A percentile compares a stretch with the other conserved stretches of the same genome.
phyloP scores from a whole-genome alignment of 1,140 invertebrate genomes.

The Liolophura sinensis region DNA sequence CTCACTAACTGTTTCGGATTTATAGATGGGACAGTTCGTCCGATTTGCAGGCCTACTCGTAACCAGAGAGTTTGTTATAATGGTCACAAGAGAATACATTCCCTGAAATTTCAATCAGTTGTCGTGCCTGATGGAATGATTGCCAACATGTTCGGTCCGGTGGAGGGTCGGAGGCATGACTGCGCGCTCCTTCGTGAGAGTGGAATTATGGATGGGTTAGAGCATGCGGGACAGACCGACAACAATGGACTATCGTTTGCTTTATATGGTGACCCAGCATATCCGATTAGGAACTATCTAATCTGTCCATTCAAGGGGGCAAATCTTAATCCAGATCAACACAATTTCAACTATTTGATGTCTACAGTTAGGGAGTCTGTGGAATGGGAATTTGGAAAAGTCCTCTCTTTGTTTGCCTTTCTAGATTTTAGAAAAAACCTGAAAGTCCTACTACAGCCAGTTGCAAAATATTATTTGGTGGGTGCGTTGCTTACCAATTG shows the following conservation, averaged over 20 bases:
- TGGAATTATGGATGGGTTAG: slow-evolving; percentile 10
- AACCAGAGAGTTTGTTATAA: slow-evolving; percentile 6
- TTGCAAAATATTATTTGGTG: too few relatives aligned
- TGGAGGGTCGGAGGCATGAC: slow-evolving; percentile 12
- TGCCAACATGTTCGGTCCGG: slow-evolving; percentile 13
- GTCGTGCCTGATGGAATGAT: slow-evolving; percentile 12
- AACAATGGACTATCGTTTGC: too few relatives aligned
- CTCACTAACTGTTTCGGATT: slow-evolving; percentile 4
- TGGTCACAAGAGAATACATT: slow-evolving; percentile 14
- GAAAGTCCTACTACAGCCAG: too few relatives aligned
- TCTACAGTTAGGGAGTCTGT: too few relatives aligned
- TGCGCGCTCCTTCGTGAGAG: slow-evolving; percentile 7
- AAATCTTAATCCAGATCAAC: slow-evolving; percentile 6
- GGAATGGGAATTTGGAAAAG: too few relatives aligned
- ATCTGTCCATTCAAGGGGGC: slow-evolving; percentile 8
- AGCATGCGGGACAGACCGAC: neutral
- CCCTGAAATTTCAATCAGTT: slow-evolving; percentile 9
- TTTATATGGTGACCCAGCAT: slow-evolving; percentile 19
- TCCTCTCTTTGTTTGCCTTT: too few relatives aligned
- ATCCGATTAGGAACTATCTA: slow-evolving; percentile 8
- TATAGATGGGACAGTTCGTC: slow-evolving; percentile 12
- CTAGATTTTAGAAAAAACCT: too few relatives aligned
- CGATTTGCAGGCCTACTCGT: slow-evolving; percentile 1
- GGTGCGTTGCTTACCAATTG: too few relatives aligned
- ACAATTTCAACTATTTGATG: slow-evolving; percentile 13